Conservation (phyloP, 1,140 invertebrate species). For the Andrena cerasifolii region DNA sequence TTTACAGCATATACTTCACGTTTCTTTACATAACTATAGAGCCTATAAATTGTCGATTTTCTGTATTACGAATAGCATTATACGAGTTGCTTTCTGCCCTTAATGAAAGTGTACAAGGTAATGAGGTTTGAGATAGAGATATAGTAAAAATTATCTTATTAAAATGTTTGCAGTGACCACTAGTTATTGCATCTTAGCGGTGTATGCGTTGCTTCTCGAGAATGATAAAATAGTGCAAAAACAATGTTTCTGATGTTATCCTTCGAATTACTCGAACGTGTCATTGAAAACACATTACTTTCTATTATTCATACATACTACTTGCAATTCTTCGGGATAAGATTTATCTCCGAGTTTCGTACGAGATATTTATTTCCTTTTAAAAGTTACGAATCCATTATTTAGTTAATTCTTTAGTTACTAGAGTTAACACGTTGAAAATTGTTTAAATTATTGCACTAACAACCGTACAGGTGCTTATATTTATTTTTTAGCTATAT, state of each 20-base stretch:
- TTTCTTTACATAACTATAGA: slow-evolving; percentile 11
- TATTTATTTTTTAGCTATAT: slow-evolving; percentile 8
- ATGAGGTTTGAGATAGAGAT: not conserved
- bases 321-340: not conserved
- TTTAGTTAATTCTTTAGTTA: not conserved
- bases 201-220: not conserved
- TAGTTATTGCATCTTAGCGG: not conserved
- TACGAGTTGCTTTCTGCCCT: slow-evolving; percentile 46
- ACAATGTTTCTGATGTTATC: slow-evolving; percentile 1
- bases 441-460: not conserved
- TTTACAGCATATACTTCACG: slow-evolving; percentile 18
- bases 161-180: slow-evolving; percentile 40
- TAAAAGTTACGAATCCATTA: not conserved
- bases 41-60: slow-evolving; percentile 18
- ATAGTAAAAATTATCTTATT: slow-evolving; percentile 40
- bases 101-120: not conserved
- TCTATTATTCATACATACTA: not conserved
- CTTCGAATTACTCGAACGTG: not conserved
- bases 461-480: not conserved
- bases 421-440: not conserved
- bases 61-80: slow-evolving; percentile 11
- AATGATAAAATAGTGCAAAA: not conserved
- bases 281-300: not conserved
- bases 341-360: not conserved
- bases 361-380: not conserved